Evolutionary conservation across 2,113 vertebrate species (phyloP).

Genomic region (Clarias gariepinus): DNA sequence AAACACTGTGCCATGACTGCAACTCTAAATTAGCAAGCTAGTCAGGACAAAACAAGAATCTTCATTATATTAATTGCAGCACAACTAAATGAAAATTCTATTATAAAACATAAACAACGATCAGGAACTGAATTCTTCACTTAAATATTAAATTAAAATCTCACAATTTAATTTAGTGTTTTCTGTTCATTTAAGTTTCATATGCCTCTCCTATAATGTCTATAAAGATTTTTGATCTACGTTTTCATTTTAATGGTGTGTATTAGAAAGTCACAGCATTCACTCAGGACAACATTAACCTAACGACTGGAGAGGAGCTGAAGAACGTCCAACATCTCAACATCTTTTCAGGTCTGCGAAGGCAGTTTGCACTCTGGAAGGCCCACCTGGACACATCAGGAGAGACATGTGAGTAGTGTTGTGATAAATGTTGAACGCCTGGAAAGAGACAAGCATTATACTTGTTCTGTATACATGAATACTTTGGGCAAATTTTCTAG

Average conservation of each 20-base stretch:
- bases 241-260: not conserved
- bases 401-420: constrained; percentile 64
- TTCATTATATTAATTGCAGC: not conserved
- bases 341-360: constrained; percentile 73
- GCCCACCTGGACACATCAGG: not conserved
- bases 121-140: too few species aligned
- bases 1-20: not conserved
- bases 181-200: not conserved
- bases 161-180: not conserved
- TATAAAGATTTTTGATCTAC: not conserved
- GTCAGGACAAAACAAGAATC: not conserved
- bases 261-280: constrained; percentile 79
- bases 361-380: constrained; percentile 73
- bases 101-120: not conserved
- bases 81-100: not conserved
- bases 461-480: not conserved
- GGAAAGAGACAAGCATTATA: not conserved
- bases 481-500: constrained; percentile 59
- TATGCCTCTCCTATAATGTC: not conserved
- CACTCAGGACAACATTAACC: constrained; percentile 66
- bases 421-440: too few species aligned
- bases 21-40: not conserved
- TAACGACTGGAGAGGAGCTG: constrained; percentile 75
- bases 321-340: constrained; percentile 54
- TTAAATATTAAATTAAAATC: not conserved